Evolutionary conservation across 1,140 invertebrate genomes (phyloP).

Genomic region (Vollenhovia emeryi): DNA sequence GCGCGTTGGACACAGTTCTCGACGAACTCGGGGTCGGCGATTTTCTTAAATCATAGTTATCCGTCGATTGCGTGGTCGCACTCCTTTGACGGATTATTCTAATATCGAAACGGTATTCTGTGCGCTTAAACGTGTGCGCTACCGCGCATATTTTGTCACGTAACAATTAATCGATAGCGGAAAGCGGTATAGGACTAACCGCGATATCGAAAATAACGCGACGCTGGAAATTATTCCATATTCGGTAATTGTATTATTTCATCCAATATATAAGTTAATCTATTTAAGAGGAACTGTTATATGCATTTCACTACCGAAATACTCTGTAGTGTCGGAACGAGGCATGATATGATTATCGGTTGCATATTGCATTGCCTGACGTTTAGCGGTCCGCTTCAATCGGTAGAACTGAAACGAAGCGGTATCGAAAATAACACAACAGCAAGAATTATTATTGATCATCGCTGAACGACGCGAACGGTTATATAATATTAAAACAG

Average conservation of each 20-base stretch:
- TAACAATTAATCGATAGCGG: background rate
- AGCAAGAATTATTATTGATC: constrained; percentile 33
- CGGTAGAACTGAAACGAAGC: background rate
- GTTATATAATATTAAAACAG: background rate
- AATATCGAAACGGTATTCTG: background rate
- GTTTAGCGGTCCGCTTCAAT: constrained; percentile 23
- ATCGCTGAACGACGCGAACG: background rate
- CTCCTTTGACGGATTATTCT: background rate
- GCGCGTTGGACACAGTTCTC: background rate
- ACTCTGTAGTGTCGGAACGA: constrained; percentile 13
- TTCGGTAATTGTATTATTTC: constrained; percentile 11
- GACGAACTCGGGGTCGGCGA: background rate
- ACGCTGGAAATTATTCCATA: background rate
- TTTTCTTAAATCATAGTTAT: background rate
- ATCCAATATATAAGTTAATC: constrained; percentile 8
- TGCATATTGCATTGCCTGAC: constrained; percentile 37
- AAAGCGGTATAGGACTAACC: background rate
- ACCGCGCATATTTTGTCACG: background rate
- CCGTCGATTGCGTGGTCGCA: background rate
- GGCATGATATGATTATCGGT: constrained; percentile 34
- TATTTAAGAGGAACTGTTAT: background rate
- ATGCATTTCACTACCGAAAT: background rate
- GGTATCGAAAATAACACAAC: constrained; percentile 27
- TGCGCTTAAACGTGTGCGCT: background rate
- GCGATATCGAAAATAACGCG: constrained; percentile 25